Percentiles rank a stretch among this genome's conserved stretches.
phyloP scores from a whole-genome alignment of 2,797 vertebrate genomes.

The Schizothorax lantsangensis region DNA sequence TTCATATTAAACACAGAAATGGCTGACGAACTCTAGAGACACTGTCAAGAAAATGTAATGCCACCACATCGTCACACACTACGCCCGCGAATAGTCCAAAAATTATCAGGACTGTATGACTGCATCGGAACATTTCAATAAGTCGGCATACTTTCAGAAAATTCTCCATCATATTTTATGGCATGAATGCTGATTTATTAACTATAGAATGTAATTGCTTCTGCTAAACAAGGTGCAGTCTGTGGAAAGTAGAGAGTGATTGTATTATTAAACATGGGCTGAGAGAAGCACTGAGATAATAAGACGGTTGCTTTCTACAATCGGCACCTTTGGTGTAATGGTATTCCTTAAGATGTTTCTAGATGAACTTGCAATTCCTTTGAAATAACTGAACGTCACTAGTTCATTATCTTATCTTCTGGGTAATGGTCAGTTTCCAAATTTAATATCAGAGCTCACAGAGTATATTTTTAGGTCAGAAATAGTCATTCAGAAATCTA shows the following conservation, averaged over 20 bases:
- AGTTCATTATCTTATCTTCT: background rate
- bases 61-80: constrained; percentile 43
- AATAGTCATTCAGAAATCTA: background rate
- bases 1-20: constrained; percentile 67
- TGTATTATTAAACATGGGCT: constrained; percentile 33
- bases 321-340: background rate
- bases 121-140: constrained; percentile 34
- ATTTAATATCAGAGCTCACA: background rate
- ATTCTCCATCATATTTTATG: constrained; percentile 36
- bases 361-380: constrained; percentile 8
- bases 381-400: background rate
- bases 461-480: background rate
- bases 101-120: constrained; percentile 57
- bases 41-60: constrained; percentile 34
- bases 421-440: constrained; percentile 10
- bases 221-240: constrained; percentile 36
- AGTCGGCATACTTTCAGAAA: constrained; percentile 39
- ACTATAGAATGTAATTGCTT: constrained; percentile 38
- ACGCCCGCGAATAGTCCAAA: constrained; percentile 48
- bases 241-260: constrained; percentile 27
- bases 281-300: constrained; percentile 36
- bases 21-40: constrained; percentile 39
- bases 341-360: constrained; percentile 28
- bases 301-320: constrained; percentile 11
- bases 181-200: constrained; percentile 25